Conservation (phyloP, 2,888 invertebrate genomes). For the Keiferia lycopersicella region DNA sequence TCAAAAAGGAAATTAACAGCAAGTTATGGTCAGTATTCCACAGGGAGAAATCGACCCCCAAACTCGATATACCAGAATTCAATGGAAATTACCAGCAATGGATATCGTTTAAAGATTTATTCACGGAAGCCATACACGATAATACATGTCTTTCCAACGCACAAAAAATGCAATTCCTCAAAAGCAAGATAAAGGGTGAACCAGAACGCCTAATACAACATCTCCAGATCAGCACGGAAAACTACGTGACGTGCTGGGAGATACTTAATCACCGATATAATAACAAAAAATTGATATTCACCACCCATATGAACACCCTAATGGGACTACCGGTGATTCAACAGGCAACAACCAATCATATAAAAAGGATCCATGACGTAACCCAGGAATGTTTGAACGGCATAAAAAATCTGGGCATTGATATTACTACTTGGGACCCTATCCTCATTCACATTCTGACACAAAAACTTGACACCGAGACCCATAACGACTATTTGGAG, state of each 20-base stretch:
- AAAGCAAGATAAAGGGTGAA: too few relatives aligned
- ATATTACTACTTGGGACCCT: constrained; percentile 34
- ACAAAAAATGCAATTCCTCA: too few relatives aligned
- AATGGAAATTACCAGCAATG: constrained; percentile 29
- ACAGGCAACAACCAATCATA: neutral
- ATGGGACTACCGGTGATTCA: constrained; percentile 5
- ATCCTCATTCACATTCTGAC: constrained; percentile 32
- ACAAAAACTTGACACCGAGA: constrained; percentile 34
- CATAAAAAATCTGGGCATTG: constrained; percentile 34
- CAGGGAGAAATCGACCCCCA: constrained; percentile 26
- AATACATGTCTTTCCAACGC: constrained; percentile 31
- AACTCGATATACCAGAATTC: constrained; percentile 31
- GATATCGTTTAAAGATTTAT: constrained; percentile 29
- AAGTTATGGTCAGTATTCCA: constrained; percentile 24
- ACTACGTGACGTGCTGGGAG: constrained; percentile 32
- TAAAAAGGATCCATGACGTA: constrained; percentile 6
- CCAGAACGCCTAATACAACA: constrained; percentile 29
- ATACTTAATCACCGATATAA: constrained; percentile 34
- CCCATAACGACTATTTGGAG: constrained; percentile 32
- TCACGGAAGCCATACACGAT: constrained; percentile 32
- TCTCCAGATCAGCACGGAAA: constrained; percentile 30
- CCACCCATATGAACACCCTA: constrained; percentile 6
- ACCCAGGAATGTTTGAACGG: constrained; percentile 34
- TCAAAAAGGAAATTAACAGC: constrained; percentile 21
- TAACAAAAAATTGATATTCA: constrained; percentile 31